Evolutionary conservation across 2,113 vertebrate genomes (phyloP).

Genomic region (Pleuronectes platessa): DNA sequence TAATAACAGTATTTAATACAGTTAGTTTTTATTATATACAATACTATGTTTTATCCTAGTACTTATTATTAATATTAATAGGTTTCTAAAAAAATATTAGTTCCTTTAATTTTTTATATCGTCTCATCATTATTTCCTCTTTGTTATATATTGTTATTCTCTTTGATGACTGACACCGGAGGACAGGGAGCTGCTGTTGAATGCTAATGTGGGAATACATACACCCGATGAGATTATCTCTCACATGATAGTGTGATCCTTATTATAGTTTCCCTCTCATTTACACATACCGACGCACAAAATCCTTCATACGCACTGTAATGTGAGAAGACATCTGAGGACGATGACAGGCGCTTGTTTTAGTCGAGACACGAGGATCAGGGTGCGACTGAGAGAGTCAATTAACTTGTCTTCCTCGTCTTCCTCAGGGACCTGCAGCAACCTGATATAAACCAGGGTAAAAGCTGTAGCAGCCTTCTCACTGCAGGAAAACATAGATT

Average conservation of each 20-base stretch:
- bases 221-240: constrained; percentile 41
- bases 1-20: background rate
- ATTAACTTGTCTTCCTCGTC: constrained; percentile 11
- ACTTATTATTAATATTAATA: no score
- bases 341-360: background rate
- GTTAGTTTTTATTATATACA: background rate
- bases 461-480: background rate
- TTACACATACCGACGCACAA: background rate
- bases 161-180: background rate
- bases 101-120: background rate
- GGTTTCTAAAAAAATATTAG: no score
- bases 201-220: constrained; percentile 15
- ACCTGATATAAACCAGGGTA: constrained; percentile 4
- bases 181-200: constrained; percentile 1
- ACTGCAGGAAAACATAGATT: background rate
- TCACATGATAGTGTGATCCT: constrained; percentile 62
- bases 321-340: background rate
- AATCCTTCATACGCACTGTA: background rate
- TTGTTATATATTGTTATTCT: background rate
- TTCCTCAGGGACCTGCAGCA: background rate
- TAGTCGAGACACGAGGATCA: constrained; percentile 28
- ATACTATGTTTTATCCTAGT: no score
- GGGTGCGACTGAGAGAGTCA: constrained; percentile 35
- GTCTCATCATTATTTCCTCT: background rate
- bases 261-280: background rate